These are phyloP conservation scores for Drosophila picticornis DNA, from an alignment of 2,888 invertebrate species.

Conservation along the genomic window DNA sequence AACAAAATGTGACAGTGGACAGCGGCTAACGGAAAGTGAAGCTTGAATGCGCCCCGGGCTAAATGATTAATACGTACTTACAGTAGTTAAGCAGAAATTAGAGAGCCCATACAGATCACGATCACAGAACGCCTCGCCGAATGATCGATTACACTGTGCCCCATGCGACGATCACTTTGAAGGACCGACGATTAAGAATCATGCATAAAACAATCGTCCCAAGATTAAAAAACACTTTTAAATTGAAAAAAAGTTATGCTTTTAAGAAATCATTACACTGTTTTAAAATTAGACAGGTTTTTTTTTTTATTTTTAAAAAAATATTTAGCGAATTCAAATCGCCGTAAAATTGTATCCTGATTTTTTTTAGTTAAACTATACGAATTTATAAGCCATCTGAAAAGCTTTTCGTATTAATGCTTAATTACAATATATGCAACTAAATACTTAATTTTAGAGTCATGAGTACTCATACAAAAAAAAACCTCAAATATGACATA, in stretches of 20 bases:
- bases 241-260: background rate
- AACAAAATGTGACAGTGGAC: slow-evolving; percentile 41
- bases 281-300: background rate
- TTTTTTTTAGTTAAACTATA: background rate
- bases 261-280: background rate
- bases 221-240: background rate
- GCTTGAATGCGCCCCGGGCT: slow-evolving; percentile 44
- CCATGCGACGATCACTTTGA: slow-evolving; percentile 1
- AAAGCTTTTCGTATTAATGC: no score
- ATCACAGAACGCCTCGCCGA: background rate
- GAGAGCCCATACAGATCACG: slow-evolving; percentile 21
- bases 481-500: background rate
- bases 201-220: background rate
- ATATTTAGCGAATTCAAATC: background rate
- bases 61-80: slow-evolving; percentile 38
- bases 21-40: slow-evolving; percentile 38
- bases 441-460: background rate
- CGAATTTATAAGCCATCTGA: background rate
- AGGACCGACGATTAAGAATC: slow-evolving; percentile 6
- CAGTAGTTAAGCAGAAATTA: slow-evolving; percentile 24
- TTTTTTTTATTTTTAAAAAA: background rate
- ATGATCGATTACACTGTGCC: slow-evolving; percentile 31
- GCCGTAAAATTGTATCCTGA: no score
- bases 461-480: background rate
- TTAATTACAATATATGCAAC: background rate